Conservation (phyloP, 2,113 vertebrate species). For the Ibidorhyncha struthersii region DNA sequence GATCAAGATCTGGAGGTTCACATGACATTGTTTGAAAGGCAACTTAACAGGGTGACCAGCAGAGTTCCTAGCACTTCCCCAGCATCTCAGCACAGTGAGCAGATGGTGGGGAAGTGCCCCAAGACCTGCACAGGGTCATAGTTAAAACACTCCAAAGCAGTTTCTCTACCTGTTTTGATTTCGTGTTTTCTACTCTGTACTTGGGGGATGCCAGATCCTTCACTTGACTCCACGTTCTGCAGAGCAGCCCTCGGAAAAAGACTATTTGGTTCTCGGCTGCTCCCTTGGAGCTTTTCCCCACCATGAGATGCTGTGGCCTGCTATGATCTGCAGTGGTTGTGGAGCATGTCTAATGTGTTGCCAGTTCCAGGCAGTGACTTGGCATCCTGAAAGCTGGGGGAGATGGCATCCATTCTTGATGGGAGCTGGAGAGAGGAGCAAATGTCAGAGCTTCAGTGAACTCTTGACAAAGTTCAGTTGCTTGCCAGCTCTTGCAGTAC, state of each 20-base stretch:
- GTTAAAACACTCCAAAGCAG: neutral
- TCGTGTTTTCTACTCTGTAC: neutral
- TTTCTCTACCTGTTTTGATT: conserved; percentile 10
- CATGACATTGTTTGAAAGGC: neutral
- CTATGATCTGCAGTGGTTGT: neutral
- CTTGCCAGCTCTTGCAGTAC: neutral
- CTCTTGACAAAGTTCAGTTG: neutral
- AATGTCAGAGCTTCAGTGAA: neutral
- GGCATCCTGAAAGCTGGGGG: neutral
- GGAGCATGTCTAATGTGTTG: neutral
- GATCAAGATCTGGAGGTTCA: conserved; percentile 56
- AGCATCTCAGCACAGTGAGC: neutral
- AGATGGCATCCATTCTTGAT: neutral
- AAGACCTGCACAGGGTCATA: neutral
- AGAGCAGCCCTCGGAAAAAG: neutral
- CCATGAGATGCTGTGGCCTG: neutral
- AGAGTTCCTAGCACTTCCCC: conserved; percentile 36
- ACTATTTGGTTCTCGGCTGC: neutral
- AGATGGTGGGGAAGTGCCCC: conserved; percentile 52
- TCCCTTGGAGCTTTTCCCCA: neutral
- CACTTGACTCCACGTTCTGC: neutral
- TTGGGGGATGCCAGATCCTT: neutral
- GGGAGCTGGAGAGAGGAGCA: neutral
- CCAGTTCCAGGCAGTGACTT: neutral
- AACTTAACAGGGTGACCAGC: neutral